phyloP scores from a whole-genome alignment of 2,888 invertebrate genomes.

The Eupithecia tripunctaria region DNA sequence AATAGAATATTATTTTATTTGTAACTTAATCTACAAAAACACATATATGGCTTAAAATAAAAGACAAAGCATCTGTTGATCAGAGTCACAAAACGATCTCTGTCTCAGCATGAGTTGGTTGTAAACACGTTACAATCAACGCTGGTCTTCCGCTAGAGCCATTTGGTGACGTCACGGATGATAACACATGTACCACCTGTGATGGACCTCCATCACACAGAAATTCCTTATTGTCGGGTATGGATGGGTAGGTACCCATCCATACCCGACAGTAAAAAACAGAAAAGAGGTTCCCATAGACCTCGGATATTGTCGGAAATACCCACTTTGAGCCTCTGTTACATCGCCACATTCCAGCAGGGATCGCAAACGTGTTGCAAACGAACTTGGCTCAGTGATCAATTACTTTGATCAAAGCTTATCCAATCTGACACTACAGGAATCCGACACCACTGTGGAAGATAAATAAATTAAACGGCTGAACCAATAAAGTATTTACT shows the following conservation, averaged over 20 bases:
- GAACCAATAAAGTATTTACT: background rate
- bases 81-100: no score
- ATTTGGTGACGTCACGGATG: no score
- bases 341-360: background rate
- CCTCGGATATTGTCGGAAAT: background rate
- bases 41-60: no score
- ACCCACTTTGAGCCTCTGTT: background rate
- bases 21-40: no score
- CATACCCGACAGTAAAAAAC: background rate
- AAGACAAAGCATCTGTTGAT: no score
- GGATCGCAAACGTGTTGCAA: background rate
- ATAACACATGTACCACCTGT: no score
- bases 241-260: background rate
- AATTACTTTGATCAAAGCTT: background rate
- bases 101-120: no score
- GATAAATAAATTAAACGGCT: background rate
- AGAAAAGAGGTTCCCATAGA: background rate
- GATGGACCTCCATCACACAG: no score
- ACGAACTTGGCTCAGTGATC: background rate
- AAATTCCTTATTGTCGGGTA: no score
- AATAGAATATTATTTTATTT: no score
- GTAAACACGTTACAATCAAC: no score
- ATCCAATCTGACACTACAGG: background rate
- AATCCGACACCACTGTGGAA: background rate
- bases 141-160: no score